These are phyloP conservation scores for Pterocles orientalis DNA, from an alignment of 2,113 vertebrate genomes.

Conservation along the genomic window DNA sequence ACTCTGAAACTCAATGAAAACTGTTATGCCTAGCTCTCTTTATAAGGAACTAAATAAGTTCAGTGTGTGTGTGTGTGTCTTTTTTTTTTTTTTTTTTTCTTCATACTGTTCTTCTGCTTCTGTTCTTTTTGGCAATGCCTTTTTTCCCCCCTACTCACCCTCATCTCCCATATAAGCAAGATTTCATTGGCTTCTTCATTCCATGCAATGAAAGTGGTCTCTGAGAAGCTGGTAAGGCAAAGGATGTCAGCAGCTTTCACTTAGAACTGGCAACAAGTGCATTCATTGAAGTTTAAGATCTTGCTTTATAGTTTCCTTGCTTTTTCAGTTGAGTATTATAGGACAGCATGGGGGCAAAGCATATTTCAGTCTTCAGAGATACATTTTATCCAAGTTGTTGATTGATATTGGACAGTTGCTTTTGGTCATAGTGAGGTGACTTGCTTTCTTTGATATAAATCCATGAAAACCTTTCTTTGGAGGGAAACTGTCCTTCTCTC, in stretches of 20 bases:
- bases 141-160: rapidly evolving
- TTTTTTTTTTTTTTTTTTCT: background rate
- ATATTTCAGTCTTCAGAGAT: background rate
- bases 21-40: background rate
- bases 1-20: background rate
- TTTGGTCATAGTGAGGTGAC: background rate
- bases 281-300: background rate
- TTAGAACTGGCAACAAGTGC: background rate
- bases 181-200: background rate
- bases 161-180: background rate
- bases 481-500: background rate
- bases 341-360: background rate
- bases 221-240: background rate
- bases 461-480: background rate
- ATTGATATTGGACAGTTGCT: background rate
- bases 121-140: background rate
- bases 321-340: background rate
- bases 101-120: background rate
- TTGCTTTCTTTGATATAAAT: background rate
- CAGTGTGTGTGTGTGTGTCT: too few relatives aligned
- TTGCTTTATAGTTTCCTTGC: background rate
- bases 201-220: background rate
- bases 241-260: background rate
- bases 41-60: background rate
- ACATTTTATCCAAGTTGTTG: rapidly evolving